These are phyloP conservation scores for Mactromeris polynyma DNA, from an alignment of 2,888 invertebrate species.

Conservation along the genomic window DNA sequence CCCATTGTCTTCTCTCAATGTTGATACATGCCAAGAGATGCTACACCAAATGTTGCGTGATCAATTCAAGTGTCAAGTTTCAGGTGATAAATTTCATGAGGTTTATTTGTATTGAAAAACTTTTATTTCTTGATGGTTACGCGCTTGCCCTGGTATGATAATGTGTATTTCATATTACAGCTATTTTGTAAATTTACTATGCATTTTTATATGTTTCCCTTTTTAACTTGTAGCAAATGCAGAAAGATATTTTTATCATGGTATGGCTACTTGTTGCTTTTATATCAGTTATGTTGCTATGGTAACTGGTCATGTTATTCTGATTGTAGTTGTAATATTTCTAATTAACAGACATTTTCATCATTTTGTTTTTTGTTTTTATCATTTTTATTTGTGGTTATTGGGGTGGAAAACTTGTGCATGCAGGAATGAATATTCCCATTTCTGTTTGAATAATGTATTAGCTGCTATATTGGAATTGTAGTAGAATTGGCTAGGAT, in stretches of 20 bases:
- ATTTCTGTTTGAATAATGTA: background rate
- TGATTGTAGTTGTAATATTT: slow-evolving; percentile 11
- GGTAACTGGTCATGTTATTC: background rate
- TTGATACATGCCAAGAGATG: too few species aligned
- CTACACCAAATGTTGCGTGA: too few species aligned
- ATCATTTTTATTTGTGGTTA: background rate
- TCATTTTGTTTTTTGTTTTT: background rate
- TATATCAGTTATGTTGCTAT: slow-evolving; percentile 22
- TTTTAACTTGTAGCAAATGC: slow-evolving; percentile 28
- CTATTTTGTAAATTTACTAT: background rate
- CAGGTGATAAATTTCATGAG: too few species aligned
- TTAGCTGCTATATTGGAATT: background rate
- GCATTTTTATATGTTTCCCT: background rate
- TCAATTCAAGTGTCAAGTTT: too few species aligned
- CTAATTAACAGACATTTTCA: slow-evolving; percentile 10
- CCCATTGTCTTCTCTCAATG: too few species aligned
- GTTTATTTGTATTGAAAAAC: too few species aligned
- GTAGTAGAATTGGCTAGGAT: background rate
- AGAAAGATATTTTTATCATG: slow-evolving; percentile 17
- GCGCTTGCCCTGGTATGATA: too few species aligned
- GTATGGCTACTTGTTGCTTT: slow-evolving; percentile 32
- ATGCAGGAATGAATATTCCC: background rate
- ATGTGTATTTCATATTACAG: too few species aligned
- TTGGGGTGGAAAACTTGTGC: background rate
- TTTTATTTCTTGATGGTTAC: too few species aligned